A percentile compares a stretch with the other conserved stretches of the same genome.
Evolutionary conservation across 1,140 invertebrate species (phyloP).

Genomic region (Trachymyrmex cornetzi): DNA sequence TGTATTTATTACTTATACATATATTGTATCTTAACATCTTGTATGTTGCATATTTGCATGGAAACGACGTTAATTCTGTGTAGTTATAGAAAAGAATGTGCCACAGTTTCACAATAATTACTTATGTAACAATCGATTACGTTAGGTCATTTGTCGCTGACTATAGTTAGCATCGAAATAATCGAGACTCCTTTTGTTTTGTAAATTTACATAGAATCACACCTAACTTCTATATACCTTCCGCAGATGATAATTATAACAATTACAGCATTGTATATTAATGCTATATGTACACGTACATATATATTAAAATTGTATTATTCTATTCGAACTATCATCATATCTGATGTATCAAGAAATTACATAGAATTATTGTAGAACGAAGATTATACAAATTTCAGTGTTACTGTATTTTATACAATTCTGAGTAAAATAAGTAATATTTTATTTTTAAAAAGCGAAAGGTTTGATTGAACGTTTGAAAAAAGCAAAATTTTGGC

Average conservation of each 20-base stretch:
- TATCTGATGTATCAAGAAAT: background rate
- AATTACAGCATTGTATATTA: no score
- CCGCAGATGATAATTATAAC: background rate
- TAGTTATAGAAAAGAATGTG: background rate
- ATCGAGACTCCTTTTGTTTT: background rate
- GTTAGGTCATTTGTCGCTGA: background rate
- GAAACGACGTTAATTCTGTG: background rate
- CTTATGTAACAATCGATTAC: background rate
- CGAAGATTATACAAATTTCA: background rate
- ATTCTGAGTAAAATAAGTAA: background rate
- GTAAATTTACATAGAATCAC: background rate
- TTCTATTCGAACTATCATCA: background rate
- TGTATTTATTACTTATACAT: background rate
- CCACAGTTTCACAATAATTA: background rate
- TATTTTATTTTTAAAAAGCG: background rate
- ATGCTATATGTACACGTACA: no score
- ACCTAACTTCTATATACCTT: background rate
- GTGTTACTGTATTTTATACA: background rate
- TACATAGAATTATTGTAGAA: background rate
- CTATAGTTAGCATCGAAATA: background rate
- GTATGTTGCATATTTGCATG: background rate
- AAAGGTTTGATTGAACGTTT: background rate
- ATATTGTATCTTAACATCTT: background rate
- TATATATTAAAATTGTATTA: background rate
- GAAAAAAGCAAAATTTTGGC: background rate